Conservation (phyloP, 2,888 invertebrate genomes). For the Mayetiola destructor region DNA sequence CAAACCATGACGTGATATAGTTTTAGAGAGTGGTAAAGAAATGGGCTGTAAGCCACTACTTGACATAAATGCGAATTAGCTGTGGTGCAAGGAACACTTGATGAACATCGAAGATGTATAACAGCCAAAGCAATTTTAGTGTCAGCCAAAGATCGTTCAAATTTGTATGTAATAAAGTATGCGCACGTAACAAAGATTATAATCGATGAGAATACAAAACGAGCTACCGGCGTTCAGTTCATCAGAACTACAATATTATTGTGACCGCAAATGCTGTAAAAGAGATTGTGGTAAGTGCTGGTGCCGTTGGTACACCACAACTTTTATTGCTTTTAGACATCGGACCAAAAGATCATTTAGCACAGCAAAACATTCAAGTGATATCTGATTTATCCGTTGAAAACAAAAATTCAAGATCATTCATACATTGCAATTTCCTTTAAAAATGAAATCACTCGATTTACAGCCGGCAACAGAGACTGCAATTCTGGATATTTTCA, state of each 20-base stretch:
- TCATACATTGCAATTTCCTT: not conserved
- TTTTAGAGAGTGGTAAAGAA: not conserved
- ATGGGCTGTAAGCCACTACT: conserved; percentile 6
- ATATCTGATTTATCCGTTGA: conserved; percentile 13
- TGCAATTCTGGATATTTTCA: conserved; percentile 24
- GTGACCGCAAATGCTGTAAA: not conserved
- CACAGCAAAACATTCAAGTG: not conserved
- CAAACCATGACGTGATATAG: conserved; percentile 10
- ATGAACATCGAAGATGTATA: conserved; percentile 17
- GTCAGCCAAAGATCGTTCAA: conserved; percentile 22
- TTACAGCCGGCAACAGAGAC: not conserved
- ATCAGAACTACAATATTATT: not conserved
- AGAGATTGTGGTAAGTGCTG: conserved; percentile 15
- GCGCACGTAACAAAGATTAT: conserved; percentile 22
- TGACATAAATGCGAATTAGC: conserved; percentile 13
- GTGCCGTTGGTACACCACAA: conserved; percentile 15
- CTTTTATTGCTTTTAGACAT: conserved; percentile 15
- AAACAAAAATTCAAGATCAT: conserved; percentile 17
- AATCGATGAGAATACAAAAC: not conserved
- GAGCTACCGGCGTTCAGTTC: conserved; percentile 13
- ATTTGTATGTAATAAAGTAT: conserved; percentile 24
- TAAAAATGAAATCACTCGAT: not conserved
- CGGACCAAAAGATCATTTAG: conserved; percentile 13
- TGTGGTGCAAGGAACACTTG: conserved; percentile 6
- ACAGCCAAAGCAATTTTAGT: conserved; percentile 24